Evolutionary conservation across 2,888 invertebrate species (phyloP), one percentile per base, ranked within the genome.

Genomic region (Aporophyla lueneburgensis): DNA sequence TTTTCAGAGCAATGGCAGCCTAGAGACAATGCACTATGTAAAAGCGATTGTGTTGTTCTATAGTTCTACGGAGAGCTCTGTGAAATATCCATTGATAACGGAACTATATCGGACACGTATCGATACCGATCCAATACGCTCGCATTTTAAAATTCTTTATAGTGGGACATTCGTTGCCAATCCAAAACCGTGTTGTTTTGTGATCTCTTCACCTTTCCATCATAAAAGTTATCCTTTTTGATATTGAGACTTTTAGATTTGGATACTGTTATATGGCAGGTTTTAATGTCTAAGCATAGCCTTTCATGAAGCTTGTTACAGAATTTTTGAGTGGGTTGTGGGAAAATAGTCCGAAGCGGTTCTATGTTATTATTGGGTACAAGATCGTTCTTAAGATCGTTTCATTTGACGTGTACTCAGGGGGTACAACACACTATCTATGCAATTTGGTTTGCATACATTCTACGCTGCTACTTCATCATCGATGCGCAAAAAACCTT

Each of bases 21-120:
- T 59, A 70, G 40, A 77, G 54, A 77, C 82, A 83, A 74, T 62
- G 58, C 61, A 69, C 61, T 51, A 53, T 74, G 40, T 63, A 59
- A 59, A 10, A 33, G 27, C 40, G 19, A 63, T 53, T 65, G 66
- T 80, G 58, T 40, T 58, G 54, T 51, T 33, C 14, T 71, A 54
- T 27, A 62, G 56, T 19, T 69, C 24, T 43, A 33, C 46, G 49
- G 24, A 56, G 74, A 75, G 27, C 51, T 83, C 80, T 88, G 86
- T 91, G 83, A 78, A 91, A 89, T 92, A 92, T 91, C 90, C 88
- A 92, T 88, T 61, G 68, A 80, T 91, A 92, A 91, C 92, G 93
- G 88, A 88, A 87, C 90, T 88, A 86, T 78, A 88, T 86, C 79
- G 51, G 24, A 61, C 24, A 51, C 53, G 66, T 53, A 66, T 61